Evolutionary conservation across 2,888 invertebrate genomes (phyloP).

Genomic region (Ennomos quercinarius): DNA sequence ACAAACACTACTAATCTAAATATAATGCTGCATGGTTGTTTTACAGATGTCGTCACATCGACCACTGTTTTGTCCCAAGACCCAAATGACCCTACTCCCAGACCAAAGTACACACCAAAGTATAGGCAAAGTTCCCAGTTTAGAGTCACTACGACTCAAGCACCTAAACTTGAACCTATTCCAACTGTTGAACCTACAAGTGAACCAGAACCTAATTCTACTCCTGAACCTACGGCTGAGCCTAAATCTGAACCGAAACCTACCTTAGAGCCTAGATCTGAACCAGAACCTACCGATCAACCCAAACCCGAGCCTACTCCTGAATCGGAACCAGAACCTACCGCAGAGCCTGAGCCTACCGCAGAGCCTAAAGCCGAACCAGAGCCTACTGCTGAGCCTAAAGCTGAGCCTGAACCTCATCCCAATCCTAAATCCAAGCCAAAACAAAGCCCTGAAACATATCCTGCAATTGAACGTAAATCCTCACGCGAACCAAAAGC

Average conservation of each 20-base stretch:
- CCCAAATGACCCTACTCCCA: slow-evolving; percentile 44
- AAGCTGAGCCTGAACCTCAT: slow-evolving; percentile 34
- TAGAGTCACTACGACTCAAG: slow-evolving; percentile 46
- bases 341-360: slow-evolving; percentile 45
- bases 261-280: slow-evolving; percentile 50
- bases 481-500: slow-evolving; percentile 13
- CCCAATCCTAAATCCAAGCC: slow-evolving; percentile 21
- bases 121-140: slow-evolving; percentile 36
- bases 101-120: slow-evolving; percentile 60
- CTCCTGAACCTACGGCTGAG: slow-evolving; percentile 65
- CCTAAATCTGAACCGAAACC: slow-evolving; percentile 56
- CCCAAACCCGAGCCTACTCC: slow-evolving; percentile 50
- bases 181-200: slow-evolving; percentile 7
- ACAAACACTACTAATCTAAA: slow-evolving; percentile 56
- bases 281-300: slow-evolving; percentile 59
- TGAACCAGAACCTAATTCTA: slow-evolving; percentile 41
- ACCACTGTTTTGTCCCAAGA: slow-evolving; percentile 51
- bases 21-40: slow-evolving; percentile 79
- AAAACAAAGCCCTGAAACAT: slow-evolving; percentile 16
- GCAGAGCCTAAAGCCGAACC: slow-evolving; percentile 40
- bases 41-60: slow-evolving; percentile 79
- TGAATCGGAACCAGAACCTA: slow-evolving; percentile 55
- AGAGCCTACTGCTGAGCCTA: slow-evolving; percentile 46
- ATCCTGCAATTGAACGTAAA: slow-evolving; percentile 14
- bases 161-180: slow-evolving; percentile 40